These are phyloP conservation scores for Pachycephala philippinensis DNA, from an alignment of 2,113 vertebrate genomes.

Conservation along the genomic window DNA sequence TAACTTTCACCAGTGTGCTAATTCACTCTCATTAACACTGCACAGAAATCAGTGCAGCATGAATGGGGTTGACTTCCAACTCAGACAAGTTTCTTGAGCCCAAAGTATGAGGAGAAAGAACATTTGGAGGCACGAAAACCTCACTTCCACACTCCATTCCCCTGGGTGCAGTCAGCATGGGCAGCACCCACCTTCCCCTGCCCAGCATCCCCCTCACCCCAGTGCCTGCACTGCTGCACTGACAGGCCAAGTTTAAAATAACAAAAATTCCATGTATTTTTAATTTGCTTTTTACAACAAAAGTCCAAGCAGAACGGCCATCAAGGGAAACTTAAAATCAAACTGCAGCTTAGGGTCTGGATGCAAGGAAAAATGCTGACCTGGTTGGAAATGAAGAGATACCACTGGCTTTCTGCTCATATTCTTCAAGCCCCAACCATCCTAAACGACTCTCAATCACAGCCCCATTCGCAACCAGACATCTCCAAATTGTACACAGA, in stretches of 20 bases:
- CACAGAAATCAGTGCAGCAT: neutral
- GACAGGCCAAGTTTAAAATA: neutral
- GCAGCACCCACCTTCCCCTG: neutral
- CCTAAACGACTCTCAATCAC: neutral
- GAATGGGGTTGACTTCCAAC: neutral
- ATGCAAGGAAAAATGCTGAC: neutral
- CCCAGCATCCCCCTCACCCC: neutral
- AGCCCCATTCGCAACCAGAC: neutral
- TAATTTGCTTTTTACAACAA: neutral
- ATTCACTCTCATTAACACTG: neutral
- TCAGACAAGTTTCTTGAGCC: neutral
- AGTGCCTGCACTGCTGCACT: neutral
- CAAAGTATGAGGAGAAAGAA: neutral
- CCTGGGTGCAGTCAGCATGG: fast-evolving
- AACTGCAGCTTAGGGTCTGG: neutral
- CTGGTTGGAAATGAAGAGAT: neutral
- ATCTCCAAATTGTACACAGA: neutral
- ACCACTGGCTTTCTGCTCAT: fast-evolving
- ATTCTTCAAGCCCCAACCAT: neutral
- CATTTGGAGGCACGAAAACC: neutral
- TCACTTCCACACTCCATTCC: neutral
- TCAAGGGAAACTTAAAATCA: neutral
- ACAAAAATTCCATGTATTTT: neutral
- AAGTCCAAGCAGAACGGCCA: neutral
- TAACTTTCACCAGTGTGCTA: neutral